Base-by-base conservation (phyloP, 2,113 vertebrate species). In the Nesospiza acunhae region DNA sequence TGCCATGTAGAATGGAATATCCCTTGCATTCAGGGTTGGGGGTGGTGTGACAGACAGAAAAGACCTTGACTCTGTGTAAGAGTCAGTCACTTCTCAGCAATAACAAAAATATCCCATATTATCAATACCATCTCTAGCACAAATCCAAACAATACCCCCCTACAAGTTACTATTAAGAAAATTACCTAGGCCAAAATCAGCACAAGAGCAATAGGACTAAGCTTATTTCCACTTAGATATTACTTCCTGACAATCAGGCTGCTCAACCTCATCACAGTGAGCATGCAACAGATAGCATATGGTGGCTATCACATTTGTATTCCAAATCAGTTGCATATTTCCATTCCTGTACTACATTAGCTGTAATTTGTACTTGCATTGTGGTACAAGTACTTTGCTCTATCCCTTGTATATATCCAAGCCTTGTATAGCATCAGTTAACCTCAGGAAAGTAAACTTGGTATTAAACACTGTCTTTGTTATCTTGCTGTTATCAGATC, bases 1-100 rank as follows among this genome's bases (percentile, higher is more conserved):
- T 68, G 23, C 9, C 21, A 10, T 31, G 14, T 27, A 30, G 66
- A 41, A 35, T 31, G 26, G 20, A 72, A 79, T 17, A 42, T 26
- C 11, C 19, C 4, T 46, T 28, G 33, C 2, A 1, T 67, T 19
- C 15, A 37, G 28, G 14, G 3, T 1, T 3, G 1, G 8, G 19
- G 23, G 3, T 59, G 28, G 5, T 60, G 11, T 22, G 16, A 41
- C 10, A 59, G 60, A 28, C 13, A 60, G 44, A 53, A 75, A 30
- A 60, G 23, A 30, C 20, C 30, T n/a, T 60, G 33, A 47, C 39
- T 31, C 28, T 68, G 10, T 82, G 20, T 46, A 46, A 52, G 44
- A n/a, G 20, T 42, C 83, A 49, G 26, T 59, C 20, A 31, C 9
- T 68, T 13, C n/a, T n/a, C 78, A 60, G 17, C 13, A 60, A 22